phyloP scores from a whole-genome alignment of 2,888 invertebrate species.

The Dasysyrphus albostriatus region DNA sequence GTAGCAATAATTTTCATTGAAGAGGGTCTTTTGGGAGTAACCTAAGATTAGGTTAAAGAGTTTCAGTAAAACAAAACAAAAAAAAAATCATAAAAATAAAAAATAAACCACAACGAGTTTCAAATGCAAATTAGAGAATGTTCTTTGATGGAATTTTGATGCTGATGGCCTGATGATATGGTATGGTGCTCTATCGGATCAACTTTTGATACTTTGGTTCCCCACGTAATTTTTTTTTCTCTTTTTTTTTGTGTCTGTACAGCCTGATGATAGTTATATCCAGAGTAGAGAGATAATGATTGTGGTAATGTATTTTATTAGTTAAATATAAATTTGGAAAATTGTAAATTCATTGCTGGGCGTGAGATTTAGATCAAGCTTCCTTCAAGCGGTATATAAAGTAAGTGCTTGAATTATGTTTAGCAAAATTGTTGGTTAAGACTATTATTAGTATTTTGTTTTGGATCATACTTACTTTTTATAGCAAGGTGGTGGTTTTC shows the following conservation, averaged over 20 bases:
- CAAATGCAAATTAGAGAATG: constrained; percentile 63
- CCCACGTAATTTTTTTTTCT: constrained; percentile 7
- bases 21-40: constrained; percentile 62
- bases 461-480: no score
- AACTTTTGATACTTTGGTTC: constrained; percentile 36
- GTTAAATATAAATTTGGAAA: constrained; percentile 1
- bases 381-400: background rate
- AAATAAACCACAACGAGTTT: constrained; percentile 42
- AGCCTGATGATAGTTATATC: background rate
- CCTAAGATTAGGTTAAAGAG: constrained; percentile 57
- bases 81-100: no score
- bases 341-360: background rate
- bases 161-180: constrained; percentile 18
- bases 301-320: constrained; percentile 22
- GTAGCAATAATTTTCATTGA: constrained; percentile 64
- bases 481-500: no score
- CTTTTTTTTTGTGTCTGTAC: background rate
- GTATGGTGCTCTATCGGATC: constrained; percentile 54
- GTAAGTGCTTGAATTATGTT: background rate
- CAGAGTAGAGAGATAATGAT: background rate
- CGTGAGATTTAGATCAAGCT: background rate
- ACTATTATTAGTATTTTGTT: no score
- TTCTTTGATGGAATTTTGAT: constrained; percentile 18
- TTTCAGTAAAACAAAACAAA: background rate
- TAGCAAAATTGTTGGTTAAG: background rate